A percentile compares a stretch with the other conserved stretches of the same genome.
Evolutionary conservation across 2,113 vertebrate genomes (phyloP).

Genomic region (Nerophis lumbriciformis): DNA sequence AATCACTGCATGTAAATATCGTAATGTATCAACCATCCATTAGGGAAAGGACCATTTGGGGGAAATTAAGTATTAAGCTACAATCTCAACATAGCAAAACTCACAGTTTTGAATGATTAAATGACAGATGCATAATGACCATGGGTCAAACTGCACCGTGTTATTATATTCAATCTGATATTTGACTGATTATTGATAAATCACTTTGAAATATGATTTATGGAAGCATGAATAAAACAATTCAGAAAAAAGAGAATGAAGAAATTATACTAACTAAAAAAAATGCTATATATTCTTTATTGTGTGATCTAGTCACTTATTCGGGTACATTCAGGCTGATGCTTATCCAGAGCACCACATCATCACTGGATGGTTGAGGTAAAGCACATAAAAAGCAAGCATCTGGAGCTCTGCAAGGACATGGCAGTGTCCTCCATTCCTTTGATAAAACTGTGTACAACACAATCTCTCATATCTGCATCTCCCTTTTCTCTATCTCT

Average conservation of each 20-base stretch:
- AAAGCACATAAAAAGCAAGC: background rate
- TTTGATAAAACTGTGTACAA: slow-evolving; percentile 23
- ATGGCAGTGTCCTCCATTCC: slow-evolving; percentile 21
- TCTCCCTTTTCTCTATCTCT: slow-evolving; percentile 1
- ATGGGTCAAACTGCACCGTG: background rate
- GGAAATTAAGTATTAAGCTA: background rate
- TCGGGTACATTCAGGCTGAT: background rate
- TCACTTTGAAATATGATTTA: slow-evolving; percentile 25
- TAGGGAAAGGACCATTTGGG: background rate
- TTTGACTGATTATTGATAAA: slow-evolving; percentile 34
- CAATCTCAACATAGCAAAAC: background rate
- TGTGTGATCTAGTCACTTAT: background rate
- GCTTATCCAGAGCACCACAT: slow-evolving; percentile 1
- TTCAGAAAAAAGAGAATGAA: background rate
- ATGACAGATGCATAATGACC: background rate
- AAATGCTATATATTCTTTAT: background rate
- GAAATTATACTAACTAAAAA: background rate
- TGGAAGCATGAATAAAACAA: slow-evolving; percentile 8
- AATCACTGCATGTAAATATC: background rate
- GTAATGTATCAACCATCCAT: background rate
- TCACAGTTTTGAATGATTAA: background rate
- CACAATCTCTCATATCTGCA: slow-evolving; percentile 41
- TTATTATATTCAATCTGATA: background rate
- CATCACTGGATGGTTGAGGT: slow-evolving; percentile 15
- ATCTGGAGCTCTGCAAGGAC: slow-evolving; percentile 31